phyloP scores from a whole-genome alignment of 2,113 vertebrate species.

The Amphiprion percula region DNA sequence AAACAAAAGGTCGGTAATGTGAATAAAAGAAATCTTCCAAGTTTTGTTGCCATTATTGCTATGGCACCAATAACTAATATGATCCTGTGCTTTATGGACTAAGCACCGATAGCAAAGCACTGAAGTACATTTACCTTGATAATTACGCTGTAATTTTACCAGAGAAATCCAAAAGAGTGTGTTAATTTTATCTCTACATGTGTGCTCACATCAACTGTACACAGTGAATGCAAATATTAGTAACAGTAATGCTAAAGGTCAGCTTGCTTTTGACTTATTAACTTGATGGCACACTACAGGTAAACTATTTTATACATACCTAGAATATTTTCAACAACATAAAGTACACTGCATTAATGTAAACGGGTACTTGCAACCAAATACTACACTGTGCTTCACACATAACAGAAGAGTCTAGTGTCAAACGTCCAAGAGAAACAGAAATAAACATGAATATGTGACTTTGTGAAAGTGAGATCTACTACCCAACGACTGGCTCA shows the following conservation, averaged over 20 bases:
- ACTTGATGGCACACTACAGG: no score
- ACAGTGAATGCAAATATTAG: not conserved
- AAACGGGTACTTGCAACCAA: not conserved
- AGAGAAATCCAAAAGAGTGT: no score
- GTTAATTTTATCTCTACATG: no score
- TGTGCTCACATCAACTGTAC: no score
- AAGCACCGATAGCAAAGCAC: not conserved
- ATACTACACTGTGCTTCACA: not conserved
- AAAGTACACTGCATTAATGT: not conserved
- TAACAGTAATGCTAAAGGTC: no score
- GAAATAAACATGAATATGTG: slow-evolving; percentile 44
- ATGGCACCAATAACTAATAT: not conserved
- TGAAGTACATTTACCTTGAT: not conserved
- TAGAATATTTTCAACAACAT: no score
- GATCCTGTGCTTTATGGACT: not conserved
- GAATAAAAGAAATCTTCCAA: no score
- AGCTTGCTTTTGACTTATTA: no score
- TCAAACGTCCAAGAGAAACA: slow-evolving; percentile 37
- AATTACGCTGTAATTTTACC: no score
- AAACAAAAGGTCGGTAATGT: not conserved
- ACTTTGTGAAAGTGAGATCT: not conserved
- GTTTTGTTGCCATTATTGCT: not conserved
- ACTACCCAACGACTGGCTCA: no score
- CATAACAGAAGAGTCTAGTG: slow-evolving; percentile 8
- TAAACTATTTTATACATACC: not conserved